Conservation (phyloP, 2,888 invertebrate species). For the Hyles lineata region DNA sequence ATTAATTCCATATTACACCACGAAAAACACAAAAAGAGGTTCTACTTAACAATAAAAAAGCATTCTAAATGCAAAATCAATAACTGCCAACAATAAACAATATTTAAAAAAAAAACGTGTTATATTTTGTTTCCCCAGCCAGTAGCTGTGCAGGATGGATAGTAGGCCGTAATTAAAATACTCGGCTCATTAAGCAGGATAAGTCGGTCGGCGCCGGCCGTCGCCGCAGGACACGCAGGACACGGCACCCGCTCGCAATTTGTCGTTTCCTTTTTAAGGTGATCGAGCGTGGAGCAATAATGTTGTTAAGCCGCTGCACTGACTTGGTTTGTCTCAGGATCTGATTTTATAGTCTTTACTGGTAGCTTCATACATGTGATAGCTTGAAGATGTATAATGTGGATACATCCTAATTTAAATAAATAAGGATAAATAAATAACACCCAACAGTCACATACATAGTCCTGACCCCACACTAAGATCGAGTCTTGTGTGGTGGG, state of each 20-base stretch:
- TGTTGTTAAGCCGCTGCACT: not conserved
- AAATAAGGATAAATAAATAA: no score
- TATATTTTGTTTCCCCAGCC: not conserved
- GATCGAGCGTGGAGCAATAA: conserved; percentile 14
- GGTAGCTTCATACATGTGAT: no score
- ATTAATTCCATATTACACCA: no score
- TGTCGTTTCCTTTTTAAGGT: conserved; percentile 37
- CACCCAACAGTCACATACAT: no score
- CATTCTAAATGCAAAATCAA: no score
- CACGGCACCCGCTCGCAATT: conserved; percentile 31
- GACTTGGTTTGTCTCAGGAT: not conserved
- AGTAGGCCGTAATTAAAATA: conserved; percentile 32
- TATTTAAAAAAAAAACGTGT: not conserved
- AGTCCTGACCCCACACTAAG: no score
- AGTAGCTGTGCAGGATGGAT: not conserved
- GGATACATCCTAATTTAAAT: no score
- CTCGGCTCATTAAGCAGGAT: conserved; percentile 28
- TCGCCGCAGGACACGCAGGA: conserved; percentile 35
- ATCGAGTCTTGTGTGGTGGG: no score
- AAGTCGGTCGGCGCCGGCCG: conserved; percentile 30
- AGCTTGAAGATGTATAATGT: no score
- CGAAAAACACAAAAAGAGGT: no score
- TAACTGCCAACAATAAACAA: no score
- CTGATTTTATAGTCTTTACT: not conserved
- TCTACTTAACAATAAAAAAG: no score